Evolutionary conservation across 1,140 invertebrate species (phyloP).

Genomic region (Megalopta genalis): DNA sequence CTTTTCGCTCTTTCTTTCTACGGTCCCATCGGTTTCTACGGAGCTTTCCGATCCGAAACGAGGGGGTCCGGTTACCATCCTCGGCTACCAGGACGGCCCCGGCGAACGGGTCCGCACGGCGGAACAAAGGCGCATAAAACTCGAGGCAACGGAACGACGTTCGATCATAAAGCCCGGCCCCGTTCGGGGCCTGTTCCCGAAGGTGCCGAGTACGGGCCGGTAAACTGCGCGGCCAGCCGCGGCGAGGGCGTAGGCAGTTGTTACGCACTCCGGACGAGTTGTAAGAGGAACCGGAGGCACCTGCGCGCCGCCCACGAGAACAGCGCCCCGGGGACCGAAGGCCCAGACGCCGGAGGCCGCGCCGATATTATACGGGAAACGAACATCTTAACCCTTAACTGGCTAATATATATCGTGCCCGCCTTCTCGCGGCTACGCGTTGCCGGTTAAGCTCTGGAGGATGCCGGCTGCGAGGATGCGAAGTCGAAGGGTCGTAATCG

Average conservation of each 20-base stretch:
- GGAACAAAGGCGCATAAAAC: conserved; percentile 43
- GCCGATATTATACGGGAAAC: conserved; percentile 53
- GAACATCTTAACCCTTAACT: conserved; percentile 63
- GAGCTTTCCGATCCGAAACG: too few relatives aligned
- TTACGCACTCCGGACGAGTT: conserved; percentile 59
- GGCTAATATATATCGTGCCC: conserved; percentile 38
- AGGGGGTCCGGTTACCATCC: neutral
- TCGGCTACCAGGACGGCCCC: too few relatives aligned
- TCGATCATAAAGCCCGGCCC: conserved; percentile 36
- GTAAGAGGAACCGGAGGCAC: conserved; percentile 71
- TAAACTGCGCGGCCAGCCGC: neutral
- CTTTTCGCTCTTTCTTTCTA: too few relatives aligned
- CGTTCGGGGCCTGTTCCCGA: conserved; percentile 34
- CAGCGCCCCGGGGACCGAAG: conserved; percentile 51
- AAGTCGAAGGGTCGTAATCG: too few relatives aligned
- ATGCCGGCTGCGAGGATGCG: too few relatives aligned
- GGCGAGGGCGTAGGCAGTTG: conserved; percentile 59
- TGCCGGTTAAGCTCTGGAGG: too few relatives aligned
- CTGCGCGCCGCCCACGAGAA: conserved; percentile 73
- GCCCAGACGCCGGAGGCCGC: conserved; percentile 53
- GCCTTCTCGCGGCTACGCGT: too few relatives aligned
- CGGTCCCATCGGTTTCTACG: too few relatives aligned
- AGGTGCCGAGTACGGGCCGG: conserved; percentile 42
- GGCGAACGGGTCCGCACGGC: neutral
- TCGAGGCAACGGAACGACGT: conserved; percentile 17